phyloP scores from a whole-genome alignment of 2,113 vertebrate genomes.

The Lamprotornis superbus region DNA sequence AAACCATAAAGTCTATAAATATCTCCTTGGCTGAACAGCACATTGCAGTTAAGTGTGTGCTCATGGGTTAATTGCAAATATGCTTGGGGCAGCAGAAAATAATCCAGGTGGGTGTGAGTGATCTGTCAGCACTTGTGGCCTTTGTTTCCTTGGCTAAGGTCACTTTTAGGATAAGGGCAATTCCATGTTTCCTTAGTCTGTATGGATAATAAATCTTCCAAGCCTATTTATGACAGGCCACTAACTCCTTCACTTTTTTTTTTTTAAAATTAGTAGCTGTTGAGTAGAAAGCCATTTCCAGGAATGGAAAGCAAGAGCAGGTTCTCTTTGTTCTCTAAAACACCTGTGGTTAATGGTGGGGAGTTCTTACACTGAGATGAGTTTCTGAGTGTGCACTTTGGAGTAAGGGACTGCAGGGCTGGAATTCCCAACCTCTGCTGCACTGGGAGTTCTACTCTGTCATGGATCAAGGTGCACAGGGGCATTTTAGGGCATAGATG shows the following conservation, averaged over 20 bases:
- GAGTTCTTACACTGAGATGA: neutral
- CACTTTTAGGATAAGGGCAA: neutral
- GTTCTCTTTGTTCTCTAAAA: conserved; percentile 19
- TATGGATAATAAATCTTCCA: neutral
- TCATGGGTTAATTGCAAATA: conserved; percentile 4
- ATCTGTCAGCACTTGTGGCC: conserved; percentile 10
- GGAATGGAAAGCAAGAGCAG: conserved; percentile 28
- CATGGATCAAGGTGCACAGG: neutral
- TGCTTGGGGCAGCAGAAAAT: conserved; percentile 24
- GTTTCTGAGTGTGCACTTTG: conserved; percentile 18
- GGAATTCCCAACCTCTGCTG: neutral
- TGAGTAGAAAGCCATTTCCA: neutral
- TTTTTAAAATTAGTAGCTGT: neutral
- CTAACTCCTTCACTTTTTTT: neutral
- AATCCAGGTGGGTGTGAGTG: neutral
- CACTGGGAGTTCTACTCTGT: neutral
- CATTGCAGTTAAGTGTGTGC: neutral
- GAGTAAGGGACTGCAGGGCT: neutral
- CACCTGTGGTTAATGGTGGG: neutral
- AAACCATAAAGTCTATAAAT: neutral
- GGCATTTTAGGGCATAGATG: neutral
- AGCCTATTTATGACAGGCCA: neutral
- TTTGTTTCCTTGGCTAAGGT: conserved; percentile 23
- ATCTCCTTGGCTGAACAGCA: neutral
- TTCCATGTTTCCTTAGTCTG: neutral